Percentiles rank a stretch among this genome's conserved stretches.
Conservation (phyloP, 92 coral and sea anemone species). For the Epizoanthus rinbou region DNA sequence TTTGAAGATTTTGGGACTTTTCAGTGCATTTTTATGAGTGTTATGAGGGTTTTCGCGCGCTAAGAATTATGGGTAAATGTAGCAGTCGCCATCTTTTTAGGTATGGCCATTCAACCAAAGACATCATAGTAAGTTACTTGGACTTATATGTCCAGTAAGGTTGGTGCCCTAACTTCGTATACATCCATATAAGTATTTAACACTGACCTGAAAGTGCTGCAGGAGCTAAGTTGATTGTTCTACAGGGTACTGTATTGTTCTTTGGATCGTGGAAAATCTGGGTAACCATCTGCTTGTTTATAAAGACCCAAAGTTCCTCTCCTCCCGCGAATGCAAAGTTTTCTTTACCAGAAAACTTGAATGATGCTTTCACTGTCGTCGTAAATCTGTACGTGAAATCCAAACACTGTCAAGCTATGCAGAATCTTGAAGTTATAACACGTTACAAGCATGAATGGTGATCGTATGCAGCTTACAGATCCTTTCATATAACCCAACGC, state of each 20-base stretch:
- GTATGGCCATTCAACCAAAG: no score
- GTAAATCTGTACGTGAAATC: slow-evolving; percentile 68
- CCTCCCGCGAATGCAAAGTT: slow-evolving; percentile 92
- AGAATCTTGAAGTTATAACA: not conserved
- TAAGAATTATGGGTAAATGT: no score
- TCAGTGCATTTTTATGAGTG: no score
- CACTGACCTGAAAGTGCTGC: slow-evolving; percentile 63
- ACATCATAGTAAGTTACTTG: no score
- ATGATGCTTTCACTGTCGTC: slow-evolving; percentile 77
- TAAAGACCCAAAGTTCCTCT: slow-evolving; percentile 92
- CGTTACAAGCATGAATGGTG: not conserved
- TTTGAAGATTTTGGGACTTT: no score
- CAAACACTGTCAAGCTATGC: not conserved
- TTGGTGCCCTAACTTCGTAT: no score
- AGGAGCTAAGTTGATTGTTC: slow-evolving; percentile 67
- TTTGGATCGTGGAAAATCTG: slow-evolving; percentile 83
- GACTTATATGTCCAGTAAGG: no score
- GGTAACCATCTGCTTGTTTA: slow-evolving; percentile 76
- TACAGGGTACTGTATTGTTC: slow-evolving; percentile 70
- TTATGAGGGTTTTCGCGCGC: no score
- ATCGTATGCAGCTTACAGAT: not conserved
- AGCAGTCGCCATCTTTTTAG: no score
- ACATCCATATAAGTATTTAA: not conserved
- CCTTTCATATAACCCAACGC: not conserved
- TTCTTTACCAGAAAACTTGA: slow-evolving; percentile 88